These are phyloP conservation scores for Aspidiotus rigidus DNA, from an alignment of 2,888 invertebrate genomes.

Conservation along the genomic window DNA sequence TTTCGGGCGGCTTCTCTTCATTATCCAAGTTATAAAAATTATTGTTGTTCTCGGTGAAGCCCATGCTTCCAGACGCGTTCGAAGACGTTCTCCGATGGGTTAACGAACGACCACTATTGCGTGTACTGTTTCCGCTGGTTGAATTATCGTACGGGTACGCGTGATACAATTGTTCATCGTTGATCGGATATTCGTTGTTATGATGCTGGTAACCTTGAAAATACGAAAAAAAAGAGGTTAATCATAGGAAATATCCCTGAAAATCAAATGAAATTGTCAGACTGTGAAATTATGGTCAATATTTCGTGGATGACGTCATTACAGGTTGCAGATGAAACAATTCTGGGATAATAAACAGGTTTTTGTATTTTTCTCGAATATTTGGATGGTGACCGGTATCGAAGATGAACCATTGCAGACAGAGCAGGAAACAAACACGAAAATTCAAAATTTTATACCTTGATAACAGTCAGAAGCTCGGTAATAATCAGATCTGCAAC, in stretches of 20 bases:
- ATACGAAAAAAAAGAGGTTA: conserved; percentile 32
- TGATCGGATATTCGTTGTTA: conserved; percentile 24
- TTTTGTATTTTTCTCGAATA: no score
- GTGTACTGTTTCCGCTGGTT: conserved; percentile 45
- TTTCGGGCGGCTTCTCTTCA: conserved; percentile 17
- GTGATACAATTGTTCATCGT: conserved; percentile 38
- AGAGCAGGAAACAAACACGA: not conserved
- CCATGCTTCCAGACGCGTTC: conserved; percentile 52
- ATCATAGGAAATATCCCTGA: no score
- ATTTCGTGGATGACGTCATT: no score
- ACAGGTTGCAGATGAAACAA: no score
- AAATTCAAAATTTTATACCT: not conserved
- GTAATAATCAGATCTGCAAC: conserved; percentile 31
- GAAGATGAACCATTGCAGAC: not conserved
- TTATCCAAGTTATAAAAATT: not conserved
- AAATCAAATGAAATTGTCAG: no score
- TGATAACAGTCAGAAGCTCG: conserved; percentile 22
- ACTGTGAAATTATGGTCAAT: no score
- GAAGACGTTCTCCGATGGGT: conserved; percentile 69
- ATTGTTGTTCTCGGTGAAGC: conserved; percentile 8
- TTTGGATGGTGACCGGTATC: no score
- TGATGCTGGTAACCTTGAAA: conserved; percentile 36
- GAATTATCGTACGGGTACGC: conserved; percentile 47
- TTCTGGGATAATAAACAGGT: no score
- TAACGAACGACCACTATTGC: conserved; percentile 31